Conservation (phyloP, 1,140 invertebrate species). For the Spodoptera frugiperda region DNA sequence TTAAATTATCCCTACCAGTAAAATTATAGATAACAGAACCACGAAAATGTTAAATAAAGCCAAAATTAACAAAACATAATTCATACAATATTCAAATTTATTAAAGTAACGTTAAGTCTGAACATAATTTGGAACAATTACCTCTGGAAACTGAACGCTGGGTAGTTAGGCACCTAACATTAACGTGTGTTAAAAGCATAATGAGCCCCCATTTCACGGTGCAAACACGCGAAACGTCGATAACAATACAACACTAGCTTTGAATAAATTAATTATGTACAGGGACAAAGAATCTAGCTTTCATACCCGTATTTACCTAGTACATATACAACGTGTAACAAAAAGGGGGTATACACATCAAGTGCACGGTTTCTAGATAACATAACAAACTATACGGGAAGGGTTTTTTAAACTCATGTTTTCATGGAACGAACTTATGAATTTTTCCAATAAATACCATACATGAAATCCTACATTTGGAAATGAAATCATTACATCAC, state of each 20-base stretch:
- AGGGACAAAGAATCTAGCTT: not conserved
- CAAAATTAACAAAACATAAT: slow-evolving; percentile 1
- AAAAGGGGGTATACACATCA: no score
- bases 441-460: no score
- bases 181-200: slow-evolving; percentile 22
- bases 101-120: not conserved
- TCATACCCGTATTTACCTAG: no score
- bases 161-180: not conserved
- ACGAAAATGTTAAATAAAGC: not conserved
- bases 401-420: no score
- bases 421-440: no score
- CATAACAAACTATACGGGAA: no score
- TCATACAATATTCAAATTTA: not conserved
- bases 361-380: no score
- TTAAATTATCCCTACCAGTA: no score
- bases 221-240: slow-evolving; percentile 26
- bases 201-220: slow-evolving; percentile 7
- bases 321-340: no score
- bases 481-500: no score
- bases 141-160: not conserved
- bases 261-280: not conserved
- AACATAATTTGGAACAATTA: slow-evolving; percentile 18
- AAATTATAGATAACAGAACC: no score
- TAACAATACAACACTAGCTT: not conserved
- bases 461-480: no score